Percentiles rank a stretch among this genome's conserved stretches.
These are phyloP conservation scores for Nymphicus hollandicus DNA, from an alignment of 2,113 vertebrate species.

Conservation along the genomic window DNA sequence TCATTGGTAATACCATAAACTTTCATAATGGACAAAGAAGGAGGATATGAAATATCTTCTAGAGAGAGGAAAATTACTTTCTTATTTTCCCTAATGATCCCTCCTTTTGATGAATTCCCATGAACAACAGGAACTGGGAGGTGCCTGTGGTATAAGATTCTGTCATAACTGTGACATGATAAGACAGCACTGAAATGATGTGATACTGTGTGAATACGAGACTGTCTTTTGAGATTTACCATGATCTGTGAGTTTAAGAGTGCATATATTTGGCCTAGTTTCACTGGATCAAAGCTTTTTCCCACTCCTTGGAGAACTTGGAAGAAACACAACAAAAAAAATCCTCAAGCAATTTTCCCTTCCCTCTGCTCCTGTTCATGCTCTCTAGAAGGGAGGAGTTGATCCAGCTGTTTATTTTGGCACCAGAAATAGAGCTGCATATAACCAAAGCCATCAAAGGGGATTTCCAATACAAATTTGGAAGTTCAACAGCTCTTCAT, in stretches of 20 bases:
- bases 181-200: background rate
- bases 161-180: background rate
- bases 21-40: background rate
- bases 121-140: background rate
- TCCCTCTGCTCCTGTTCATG: background rate
- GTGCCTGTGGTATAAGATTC: background rate
- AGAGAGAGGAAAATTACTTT: background rate
- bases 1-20: background rate
- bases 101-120: background rate
- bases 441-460: background rate
- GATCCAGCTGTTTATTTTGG: background rate
- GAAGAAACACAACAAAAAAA: background rate
- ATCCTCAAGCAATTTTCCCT: background rate
- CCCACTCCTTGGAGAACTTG: background rate
- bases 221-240: background rate
- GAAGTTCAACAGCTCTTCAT: background rate
- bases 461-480: background rate
- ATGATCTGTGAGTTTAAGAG: background rate
- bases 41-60: background rate
- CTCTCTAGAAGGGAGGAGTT: background rate
- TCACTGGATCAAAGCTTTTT: background rate
- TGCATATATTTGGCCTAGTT: background rate
- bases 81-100: background rate
- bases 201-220: background rate
- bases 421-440: background rate